These are phyloP conservation scores for Pseudopleuronectes americanus DNA, from an alignment of 2,797 vertebrate species.

Conservation along the genomic window DNA sequence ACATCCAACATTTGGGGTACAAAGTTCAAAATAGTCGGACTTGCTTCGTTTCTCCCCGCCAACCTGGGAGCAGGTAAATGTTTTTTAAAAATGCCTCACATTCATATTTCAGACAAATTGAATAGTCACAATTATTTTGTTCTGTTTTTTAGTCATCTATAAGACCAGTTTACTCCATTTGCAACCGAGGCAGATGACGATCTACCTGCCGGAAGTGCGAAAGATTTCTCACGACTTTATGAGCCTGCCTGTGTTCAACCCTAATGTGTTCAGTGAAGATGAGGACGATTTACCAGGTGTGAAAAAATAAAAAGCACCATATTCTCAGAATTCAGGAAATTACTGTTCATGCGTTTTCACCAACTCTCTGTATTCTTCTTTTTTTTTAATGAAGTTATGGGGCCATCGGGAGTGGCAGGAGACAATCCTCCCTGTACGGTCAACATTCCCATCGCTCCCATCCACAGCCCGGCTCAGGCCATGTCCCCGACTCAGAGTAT, in stretches of 20 bases:
- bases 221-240: conserved; percentile 98
- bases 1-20: conserved; percentile 99
- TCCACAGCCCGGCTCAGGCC: conserved; percentile 97
- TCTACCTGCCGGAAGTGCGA: conserved; percentile 97
- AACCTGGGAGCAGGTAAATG: conserved; percentile 97
- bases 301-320: not conserved
- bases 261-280: conserved; percentile 98
- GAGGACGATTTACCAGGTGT: conserved; percentile 93
- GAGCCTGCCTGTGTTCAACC: conserved; percentile 96
- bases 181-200: conserved; percentile 98
- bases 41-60: conserved; percentile 96
- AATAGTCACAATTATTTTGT: not conserved
- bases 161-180: conserved; percentile 99
- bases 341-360: not conserved
- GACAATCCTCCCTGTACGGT: conserved; percentile 95
- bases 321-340: not conserved
- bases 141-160: conserved; percentile 91
- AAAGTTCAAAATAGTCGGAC: conserved; percentile 99
- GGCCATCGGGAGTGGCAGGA: conserved; percentile 91
- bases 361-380: not conserved
- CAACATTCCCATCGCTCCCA: conserved; percentile 98
- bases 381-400: conserved; percentile 84
- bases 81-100: not conserved
- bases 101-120: not conserved
- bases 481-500: conserved; percentile 99